Evolutionary conservation across 2,888 invertebrate genomes (phyloP).

Genomic region (Lottia gigantea): DNA sequence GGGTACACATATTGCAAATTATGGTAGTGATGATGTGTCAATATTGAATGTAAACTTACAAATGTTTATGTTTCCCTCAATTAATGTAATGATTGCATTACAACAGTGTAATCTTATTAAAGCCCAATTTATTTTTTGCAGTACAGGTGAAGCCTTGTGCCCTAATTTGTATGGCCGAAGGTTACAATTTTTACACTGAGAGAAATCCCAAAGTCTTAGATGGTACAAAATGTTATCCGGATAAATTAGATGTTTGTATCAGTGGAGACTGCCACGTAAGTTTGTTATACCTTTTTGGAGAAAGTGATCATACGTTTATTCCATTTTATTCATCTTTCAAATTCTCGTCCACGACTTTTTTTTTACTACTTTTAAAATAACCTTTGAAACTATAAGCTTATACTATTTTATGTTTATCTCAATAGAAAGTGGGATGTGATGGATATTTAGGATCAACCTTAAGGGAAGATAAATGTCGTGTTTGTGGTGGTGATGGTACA

Average conservation of each 20-base stretch:
- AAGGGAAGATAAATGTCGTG: slow-evolving; percentile 62
- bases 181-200: slow-evolving; percentile 92
- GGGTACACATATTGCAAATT: too few relatives aligned
- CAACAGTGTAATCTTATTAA: too few relatives aligned
- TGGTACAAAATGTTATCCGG: slow-evolving; percentile 75
- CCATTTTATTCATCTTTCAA: too few relatives aligned
- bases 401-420: not conserved
- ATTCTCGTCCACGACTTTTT: too few relatives aligned
- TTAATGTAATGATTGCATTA: too few relatives aligned
- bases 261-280: slow-evolving; percentile 90
- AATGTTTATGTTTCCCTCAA: too few relatives aligned
- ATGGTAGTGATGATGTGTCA: too few relatives aligned
- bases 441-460: slow-evolving; percentile 58
- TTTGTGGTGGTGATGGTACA: slow-evolving; percentile 62
- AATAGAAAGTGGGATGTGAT: slow-evolving; percentile 64
- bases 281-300: not conserved
- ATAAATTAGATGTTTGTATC: slow-evolving; percentile 86
- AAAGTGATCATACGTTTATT: too few relatives aligned
- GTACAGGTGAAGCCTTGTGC: slow-evolving; percentile 88
- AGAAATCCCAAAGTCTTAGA: slow-evolving; percentile 83
- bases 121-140: slow-evolving; percentile 25
- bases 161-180: slow-evolving; percentile 94
- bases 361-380: too few relatives aligned
- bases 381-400: too few relatives aligned
- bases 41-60: too few relatives aligned